Evolutionary conservation across 2,113 vertebrate genomes (phyloP), one percentile per base, ranked within the genome.

Genomic region (Tiliqua scincoides): DNA sequence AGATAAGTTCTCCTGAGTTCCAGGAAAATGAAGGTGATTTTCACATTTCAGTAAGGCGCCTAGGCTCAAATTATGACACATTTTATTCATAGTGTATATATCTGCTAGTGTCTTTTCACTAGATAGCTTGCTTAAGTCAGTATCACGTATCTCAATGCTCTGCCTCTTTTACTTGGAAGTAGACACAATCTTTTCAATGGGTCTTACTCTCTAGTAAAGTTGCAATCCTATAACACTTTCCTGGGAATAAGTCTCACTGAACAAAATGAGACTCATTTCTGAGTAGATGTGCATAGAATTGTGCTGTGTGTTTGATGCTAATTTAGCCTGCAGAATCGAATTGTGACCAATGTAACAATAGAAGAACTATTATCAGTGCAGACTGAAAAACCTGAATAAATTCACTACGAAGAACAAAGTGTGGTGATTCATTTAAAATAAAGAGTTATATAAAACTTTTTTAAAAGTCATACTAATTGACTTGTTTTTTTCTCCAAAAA

Each of bases 391-490:
- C 7, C 35, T 57, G 23, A 61, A 70, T 68, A 20, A 37, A 61
- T 32, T 79, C 12, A 79, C 23, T n/a, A 32, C 75, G 79, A 70
- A 7, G 10, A 57, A 85, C 40, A 59, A 59, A 63, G 15, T 79
- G 57, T n/a, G 57, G 35, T 6, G 59, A 25, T 59, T 14, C 85
- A 62, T 72, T 73, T 59, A 85, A 77, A 93, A 85, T 70, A 84
- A 87, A 0, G 52, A 85, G 72, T 83, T 77, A 71, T 80, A 3
- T 67, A 70, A 88, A 92, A 48, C 68, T 43, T 70, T 61, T n/a
- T 27, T 82, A 90, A 43, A 78, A 79, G 71, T 88, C 85, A 81
- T 75, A 84, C 65, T 72, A 90, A 89, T 89, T 86, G 83, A 21
- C 67, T 70, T 77, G n/a, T 61, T 79, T 35, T 73, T 35, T 79